Conservation (phyloP, 2,888 invertebrate genomes). For the Cephus spinipes region DNA sequence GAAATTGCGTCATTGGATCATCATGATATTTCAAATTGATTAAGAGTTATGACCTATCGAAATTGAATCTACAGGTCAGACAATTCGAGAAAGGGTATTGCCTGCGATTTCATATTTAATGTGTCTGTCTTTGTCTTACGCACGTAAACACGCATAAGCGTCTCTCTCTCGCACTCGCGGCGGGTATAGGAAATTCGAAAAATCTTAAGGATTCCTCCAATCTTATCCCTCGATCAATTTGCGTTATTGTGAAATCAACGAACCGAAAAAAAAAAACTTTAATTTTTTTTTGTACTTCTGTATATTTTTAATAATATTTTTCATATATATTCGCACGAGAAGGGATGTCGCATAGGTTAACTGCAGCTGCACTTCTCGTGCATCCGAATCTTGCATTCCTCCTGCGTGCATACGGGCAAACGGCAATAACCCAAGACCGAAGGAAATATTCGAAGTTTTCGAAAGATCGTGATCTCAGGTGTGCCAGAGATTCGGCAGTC, state of each 20-base stretch:
- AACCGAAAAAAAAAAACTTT: too few relatives aligned
- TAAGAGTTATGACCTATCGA: not conserved
- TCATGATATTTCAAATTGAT: not conserved
- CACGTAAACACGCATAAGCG: not conserved
- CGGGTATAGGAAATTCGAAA: not conserved
- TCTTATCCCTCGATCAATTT: not conserved
- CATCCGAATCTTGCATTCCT: not conserved
- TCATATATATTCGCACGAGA: too few relatives aligned
- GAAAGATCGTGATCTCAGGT: not conserved
- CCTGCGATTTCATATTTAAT: not conserved
- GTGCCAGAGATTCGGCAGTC: not conserved
- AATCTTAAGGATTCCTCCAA: not conserved
- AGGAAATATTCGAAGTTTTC: not conserved
- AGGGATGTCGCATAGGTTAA: not conserved
- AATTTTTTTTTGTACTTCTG: accelerated
- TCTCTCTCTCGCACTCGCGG: not conserved
- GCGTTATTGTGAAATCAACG: not conserved
- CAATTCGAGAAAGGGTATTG: not conserved
- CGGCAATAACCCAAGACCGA: not conserved
- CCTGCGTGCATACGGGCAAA: not conserved
- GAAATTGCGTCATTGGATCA: not conserved
- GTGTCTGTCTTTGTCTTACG: not conserved
- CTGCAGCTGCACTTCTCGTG: not conserved
- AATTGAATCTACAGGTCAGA: not conserved
- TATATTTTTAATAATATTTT: too few relatives aligned